A percentile compares a stretch with the other conserved stretches of the same genome.
These are phyloP conservation scores for Chydorus sphaericus DNA, from an alignment of 2,888 invertebrate genomes.

Conservation along the genomic window DNA sequence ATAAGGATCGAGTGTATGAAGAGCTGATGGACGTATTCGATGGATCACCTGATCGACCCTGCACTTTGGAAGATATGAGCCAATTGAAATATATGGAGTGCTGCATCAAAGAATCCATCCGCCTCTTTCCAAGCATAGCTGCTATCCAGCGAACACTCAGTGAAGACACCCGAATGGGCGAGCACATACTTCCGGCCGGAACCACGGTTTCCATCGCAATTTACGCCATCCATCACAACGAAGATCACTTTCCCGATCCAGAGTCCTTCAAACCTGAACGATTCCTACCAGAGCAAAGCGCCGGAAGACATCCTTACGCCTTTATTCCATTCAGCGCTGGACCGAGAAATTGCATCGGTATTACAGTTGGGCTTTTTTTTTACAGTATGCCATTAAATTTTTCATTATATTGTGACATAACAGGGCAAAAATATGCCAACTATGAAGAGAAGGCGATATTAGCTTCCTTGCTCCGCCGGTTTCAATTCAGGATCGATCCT, in stretches of 20 bases:
- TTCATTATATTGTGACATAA: too few species aligned
- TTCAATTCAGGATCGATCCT: too few species aligned
- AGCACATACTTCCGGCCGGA: background rate
- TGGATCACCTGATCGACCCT: slow-evolving; percentile 26
- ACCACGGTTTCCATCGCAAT: background rate
- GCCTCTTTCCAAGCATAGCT: too few species aligned
- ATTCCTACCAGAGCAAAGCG: slow-evolving; percentile 17
- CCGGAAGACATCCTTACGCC: slow-evolving; percentile 18
- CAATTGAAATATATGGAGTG: slow-evolving; percentile 17
- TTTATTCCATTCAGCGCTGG: slow-evolving; percentile 23
- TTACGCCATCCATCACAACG: slow-evolving; percentile 15
- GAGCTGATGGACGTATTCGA: slow-evolving; percentile 30
- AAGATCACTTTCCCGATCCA: slow-evolving; percentile 18
- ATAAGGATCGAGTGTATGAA: slow-evolving; percentile 26
- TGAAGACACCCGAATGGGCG: too few species aligned
- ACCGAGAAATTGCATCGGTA: slow-evolving; percentile 10
- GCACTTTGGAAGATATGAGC: slow-evolving; percentile 28
- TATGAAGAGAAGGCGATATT: too few species aligned
- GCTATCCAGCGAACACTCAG: too few species aligned
- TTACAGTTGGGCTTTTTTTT: too few species aligned
- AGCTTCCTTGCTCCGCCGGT: too few species aligned
- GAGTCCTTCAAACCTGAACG: slow-evolving; percentile 18
- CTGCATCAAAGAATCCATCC: slow-evolving; percentile 19
- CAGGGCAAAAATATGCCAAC: too few species aligned
- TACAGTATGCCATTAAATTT: too few species aligned